Evolutionary conservation across 2,888 invertebrate genomes (phyloP).

Genomic region (Lasioglossum leucozonium): DNA sequence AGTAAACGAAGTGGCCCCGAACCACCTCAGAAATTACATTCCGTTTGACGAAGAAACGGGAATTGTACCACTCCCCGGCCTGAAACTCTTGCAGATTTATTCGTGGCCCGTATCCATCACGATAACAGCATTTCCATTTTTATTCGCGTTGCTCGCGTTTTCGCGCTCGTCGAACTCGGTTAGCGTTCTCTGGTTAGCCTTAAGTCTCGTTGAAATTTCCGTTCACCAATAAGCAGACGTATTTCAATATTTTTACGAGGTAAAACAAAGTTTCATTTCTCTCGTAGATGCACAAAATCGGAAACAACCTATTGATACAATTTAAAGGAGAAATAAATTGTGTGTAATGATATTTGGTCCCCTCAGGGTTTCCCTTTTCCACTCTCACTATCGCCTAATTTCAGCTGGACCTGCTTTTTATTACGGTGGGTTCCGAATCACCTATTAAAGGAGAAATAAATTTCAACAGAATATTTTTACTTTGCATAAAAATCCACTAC

Average conservation of each 20-base stretch:
- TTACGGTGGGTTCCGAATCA: too few species aligned
- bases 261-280: too few species aligned
- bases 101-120: not conserved
- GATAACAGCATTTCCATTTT: not conserved
- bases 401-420: too few species aligned
- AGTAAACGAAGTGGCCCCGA: slow-evolving; percentile 17
- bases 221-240: not conserved
- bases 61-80: not conserved
- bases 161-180: not conserved
- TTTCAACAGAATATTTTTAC: too few species aligned
- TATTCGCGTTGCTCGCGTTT: not conserved
- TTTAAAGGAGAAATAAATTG: too few species aligned
- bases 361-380: too few species aligned
- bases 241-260: not conserved
- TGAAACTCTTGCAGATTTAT: not conserved
- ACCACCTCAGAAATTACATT: slow-evolving; percentile 44
- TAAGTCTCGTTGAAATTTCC: not conserved
- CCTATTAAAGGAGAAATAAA: too few species aligned
- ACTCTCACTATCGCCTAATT: too few species aligned
- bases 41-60: slow-evolving; percentile 23
- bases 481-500: too few species aligned
- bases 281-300: too few species aligned
- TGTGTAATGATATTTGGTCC: too few species aligned
- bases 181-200: not conserved
- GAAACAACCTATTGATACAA: too few species aligned